Conservation (phyloP, 2,888 invertebrate genomes). For the Arctia plantaginis region DNA sequence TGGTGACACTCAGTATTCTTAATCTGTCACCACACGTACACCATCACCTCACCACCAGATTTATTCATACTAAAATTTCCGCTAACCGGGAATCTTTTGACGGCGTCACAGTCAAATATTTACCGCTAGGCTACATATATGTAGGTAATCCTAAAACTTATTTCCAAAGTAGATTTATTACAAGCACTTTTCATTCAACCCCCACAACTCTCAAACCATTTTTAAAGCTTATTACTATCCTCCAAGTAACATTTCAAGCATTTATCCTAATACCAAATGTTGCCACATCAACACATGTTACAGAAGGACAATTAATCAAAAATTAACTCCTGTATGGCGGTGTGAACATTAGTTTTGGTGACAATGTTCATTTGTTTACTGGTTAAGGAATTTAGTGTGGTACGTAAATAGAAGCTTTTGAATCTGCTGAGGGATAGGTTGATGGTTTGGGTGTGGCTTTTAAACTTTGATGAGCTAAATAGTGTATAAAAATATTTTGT, state of each 20-base stretch:
- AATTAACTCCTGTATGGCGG: constrained; percentile 41
- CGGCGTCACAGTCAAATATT: not conserved
- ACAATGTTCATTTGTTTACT: constrained; percentile 70
- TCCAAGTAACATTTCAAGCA: constrained; percentile 12
- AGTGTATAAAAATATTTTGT: not conserved
- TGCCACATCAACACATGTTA: constrained; percentile 30
- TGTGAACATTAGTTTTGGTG: constrained; percentile 67
- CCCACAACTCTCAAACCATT: not conserved
- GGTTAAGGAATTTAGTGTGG: constrained; percentile 44
- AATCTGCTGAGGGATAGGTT: constrained; percentile 37
- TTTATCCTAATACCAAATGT: constrained; percentile 27
- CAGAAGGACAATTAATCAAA: constrained; percentile 44
- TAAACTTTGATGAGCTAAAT: constrained; percentile 22
- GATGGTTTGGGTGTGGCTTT: constrained; percentile 21
- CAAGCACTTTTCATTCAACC: not conserved
- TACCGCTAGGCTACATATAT: not conserved
- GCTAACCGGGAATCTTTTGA: not conserved
- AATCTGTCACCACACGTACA: too few relatives aligned
- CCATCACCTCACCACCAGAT: too few relatives aligned
- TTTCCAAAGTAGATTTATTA: not conserved
- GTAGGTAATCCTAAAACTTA: not conserved
- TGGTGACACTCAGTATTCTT: too few relatives aligned
- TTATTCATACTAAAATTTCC: not conserved
- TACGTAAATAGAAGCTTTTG: constrained; percentile 39
- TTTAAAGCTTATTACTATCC: constrained; percentile 17